These are phyloP conservation scores for Zosterops lateralis DNA, from an alignment of 2,113 vertebrate genomes.

Conservation along the genomic window DNA sequence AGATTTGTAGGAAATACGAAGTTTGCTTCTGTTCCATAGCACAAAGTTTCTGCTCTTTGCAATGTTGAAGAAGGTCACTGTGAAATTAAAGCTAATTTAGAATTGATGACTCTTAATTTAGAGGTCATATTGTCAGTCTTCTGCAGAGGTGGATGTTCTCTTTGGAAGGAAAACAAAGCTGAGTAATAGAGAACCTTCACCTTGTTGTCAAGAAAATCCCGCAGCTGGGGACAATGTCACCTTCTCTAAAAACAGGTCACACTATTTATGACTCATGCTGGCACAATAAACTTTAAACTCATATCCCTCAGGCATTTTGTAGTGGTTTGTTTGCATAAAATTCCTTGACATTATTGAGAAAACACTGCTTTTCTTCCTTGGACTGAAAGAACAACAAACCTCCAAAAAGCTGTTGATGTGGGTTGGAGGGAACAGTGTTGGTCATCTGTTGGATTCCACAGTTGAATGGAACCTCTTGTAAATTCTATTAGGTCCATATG, in stretches of 20 bases:
- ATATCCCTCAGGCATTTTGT: background rate
- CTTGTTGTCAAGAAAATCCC: background rate
- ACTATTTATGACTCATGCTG: background rate
- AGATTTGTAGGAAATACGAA: background rate
- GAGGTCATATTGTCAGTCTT: background rate
- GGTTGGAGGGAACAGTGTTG: background rate
- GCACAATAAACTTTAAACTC: background rate
- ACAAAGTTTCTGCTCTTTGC: background rate
- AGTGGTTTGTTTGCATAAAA: conserved; percentile 12
- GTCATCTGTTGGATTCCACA: background rate
- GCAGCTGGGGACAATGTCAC: background rate
- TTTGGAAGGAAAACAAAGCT: conserved; percentile 19
- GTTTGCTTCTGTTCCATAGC: background rate
- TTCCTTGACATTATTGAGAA: conserved; percentile 8
- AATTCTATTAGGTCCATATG: background rate
- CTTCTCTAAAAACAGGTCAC: background rate
- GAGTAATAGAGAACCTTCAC: background rate
- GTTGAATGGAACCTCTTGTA: background rate
- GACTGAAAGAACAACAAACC: background rate
- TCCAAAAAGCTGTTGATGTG: background rate
- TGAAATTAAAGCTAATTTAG: background rate
- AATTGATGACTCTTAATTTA: background rate
- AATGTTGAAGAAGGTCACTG: background rate
- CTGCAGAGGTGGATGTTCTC: background rate
- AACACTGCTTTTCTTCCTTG: background rate